These are phyloP conservation scores for Acrocephalus scirpaceus DNA, from an alignment of 2,797 vertebrate genomes.

Conservation along the genomic window DNA sequence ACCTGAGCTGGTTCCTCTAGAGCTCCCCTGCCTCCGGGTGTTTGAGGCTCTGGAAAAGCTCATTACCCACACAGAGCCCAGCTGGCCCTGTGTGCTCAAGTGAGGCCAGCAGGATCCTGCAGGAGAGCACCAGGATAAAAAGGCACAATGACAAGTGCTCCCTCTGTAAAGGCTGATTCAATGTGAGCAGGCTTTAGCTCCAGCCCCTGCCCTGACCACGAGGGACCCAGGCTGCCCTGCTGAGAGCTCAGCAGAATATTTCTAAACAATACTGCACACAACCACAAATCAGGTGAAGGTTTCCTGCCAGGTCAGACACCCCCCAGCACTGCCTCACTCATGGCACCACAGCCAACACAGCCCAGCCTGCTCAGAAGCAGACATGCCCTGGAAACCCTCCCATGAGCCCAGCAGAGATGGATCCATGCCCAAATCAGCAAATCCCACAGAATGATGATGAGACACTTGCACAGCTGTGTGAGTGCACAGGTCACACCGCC, in stretches of 20 bases:
- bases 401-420: not conserved
- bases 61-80: not conserved
- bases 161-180: not conserved
- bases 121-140: not conserved
- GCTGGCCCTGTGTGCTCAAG: not conserved
- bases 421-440: not conserved
- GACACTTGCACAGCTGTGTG: fast-evolving
- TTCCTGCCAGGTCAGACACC: not conserved
- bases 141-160: not conserved
- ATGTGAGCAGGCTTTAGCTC: fast-evolving
- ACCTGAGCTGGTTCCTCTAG: not conserved
- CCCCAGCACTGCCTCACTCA: not conserved
- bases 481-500: not conserved
- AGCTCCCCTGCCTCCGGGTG: not conserved
- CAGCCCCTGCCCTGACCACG: not conserved
- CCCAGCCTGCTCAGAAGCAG: not conserved
- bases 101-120: not conserved
- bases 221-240: not conserved
- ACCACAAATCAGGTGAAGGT: fast-evolving
- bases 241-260: not conserved
- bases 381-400: not conserved
- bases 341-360: not conserved
- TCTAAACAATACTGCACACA: not conserved
- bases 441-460: not conserved
- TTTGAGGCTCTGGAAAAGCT: not conserved